phyloP scores from a whole-genome alignment of 2,797 vertebrate genomes.

The Oreochromis grahami region DNA sequence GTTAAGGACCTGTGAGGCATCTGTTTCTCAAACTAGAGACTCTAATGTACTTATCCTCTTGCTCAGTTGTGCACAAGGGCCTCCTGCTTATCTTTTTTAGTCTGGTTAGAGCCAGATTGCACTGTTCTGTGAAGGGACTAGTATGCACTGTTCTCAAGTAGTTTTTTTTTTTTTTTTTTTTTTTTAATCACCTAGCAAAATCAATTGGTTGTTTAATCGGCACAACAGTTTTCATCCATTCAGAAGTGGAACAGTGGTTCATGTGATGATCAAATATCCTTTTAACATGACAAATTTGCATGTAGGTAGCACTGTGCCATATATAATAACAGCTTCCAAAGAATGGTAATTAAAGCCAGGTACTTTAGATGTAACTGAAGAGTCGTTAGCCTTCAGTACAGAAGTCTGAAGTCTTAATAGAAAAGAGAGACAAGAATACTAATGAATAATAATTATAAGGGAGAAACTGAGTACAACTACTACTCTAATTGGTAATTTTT shows the following conservation, averaged over 20 bases:
- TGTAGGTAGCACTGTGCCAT: not conserved
- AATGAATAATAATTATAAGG: not conserved
- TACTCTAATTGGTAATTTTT: not conserved
- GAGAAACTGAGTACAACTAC: not conserved
- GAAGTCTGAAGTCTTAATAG: not conserved
- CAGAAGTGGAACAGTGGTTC: too few species aligned
- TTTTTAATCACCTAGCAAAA: not conserved
- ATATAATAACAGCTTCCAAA: not conserved
- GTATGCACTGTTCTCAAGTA: not conserved
- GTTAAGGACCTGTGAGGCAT: not conserved
- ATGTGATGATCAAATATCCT: not conserved
- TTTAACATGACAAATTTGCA: not conserved
- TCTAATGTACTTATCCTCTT: not conserved
- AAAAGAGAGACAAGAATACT: not conserved
- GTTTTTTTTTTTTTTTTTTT: rapidly evolving
- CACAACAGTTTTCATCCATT: too few species aligned
- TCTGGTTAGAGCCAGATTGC: not conserved
- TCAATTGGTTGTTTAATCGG: not conserved
- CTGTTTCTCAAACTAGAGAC: not conserved
- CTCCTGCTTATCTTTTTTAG: not conserved
- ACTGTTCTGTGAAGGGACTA: not conserved
- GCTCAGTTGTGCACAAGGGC: not conserved
- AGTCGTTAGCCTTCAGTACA: not conserved
- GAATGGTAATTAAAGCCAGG: not conserved
- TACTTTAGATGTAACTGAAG: not conserved